Base-by-base conservation (phyloP, 2,113 vertebrate genomes). In the Hydropotes inermis region DNA sequence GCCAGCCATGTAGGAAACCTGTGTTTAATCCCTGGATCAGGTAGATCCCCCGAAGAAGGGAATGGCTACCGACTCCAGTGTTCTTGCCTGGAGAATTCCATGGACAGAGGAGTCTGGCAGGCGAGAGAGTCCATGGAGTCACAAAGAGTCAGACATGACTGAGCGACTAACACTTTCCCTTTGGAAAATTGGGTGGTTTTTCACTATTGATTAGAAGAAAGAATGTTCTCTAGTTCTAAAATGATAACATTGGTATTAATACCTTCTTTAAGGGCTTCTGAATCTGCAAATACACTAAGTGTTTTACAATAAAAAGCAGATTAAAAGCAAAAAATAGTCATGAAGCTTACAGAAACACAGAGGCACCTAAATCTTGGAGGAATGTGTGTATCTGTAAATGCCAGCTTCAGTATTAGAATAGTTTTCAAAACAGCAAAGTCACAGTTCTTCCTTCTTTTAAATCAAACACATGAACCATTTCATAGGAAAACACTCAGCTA, bases 261-360 rank as follows among this genome's bases (percentile, higher is more conserved):
- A 76, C 21, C 15, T 94, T 16, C 74, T 97, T 97, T 97, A 95
- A 97, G 64, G 45, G 86, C 90, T 19, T 79, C 97, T 89, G 55
- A 47, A 93, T 96, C 83, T 97, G 91, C 90, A 97, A 98, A 98
- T 96, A 97, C 90, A 36, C 74, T 96, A 89, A 96, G 76, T 94
- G 79, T 90, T 94, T 84, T 95, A 96, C 33, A 98, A 97, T 97
- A 96, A 97, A 98, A 98, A 97, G 33, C 54, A 97, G 91, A 98
- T 97, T 97, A 98, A 96, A 97, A 96, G 64, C 84, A 96, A 97
- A 97, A 98, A 95, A 85, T 50, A 94, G 23, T 94, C 93, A 92
- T 79, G 95, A 97, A 90, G 95, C 93, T 95, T 94, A 91, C 27
- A 95, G 74, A 97, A 96, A 94, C 70, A 82, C 93, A 89, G 33